Percentiles rank a stretch among this genome's conserved stretches.
These are phyloP conservation scores for Scotopteryx bipunctaria DNA, from an alignment of 2,888 invertebrate genomes.

Conservation along the genomic window DNA sequence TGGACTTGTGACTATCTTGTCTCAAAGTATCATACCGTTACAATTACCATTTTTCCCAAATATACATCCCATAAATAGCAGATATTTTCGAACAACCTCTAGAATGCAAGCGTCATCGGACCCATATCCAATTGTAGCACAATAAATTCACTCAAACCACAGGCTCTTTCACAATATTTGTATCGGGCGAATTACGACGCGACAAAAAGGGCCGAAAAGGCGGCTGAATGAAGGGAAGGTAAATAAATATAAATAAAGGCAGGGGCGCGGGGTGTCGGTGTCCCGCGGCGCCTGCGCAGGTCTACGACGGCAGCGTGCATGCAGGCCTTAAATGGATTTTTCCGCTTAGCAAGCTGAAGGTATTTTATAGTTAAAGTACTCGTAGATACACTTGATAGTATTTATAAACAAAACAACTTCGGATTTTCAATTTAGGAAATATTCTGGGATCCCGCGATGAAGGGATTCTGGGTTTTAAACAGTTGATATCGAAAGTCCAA, in stretches of 20 bases:
- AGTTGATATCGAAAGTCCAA: too few relatives aligned
- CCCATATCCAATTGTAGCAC: slow-evolving; percentile 72
- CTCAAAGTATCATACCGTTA: slow-evolving; percentile 19
- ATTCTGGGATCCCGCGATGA: too few relatives aligned
- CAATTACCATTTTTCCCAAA: slow-evolving; percentile 12
- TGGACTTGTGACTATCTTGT: too few relatives aligned
- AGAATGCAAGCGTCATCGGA: slow-evolving; percentile 60
- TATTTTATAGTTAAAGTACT: too few relatives aligned
- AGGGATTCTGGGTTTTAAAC: too few relatives aligned
- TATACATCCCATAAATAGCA: slow-evolving; percentile 11
- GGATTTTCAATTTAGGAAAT: too few relatives aligned
- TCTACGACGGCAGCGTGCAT: slow-evolving; percentile 12
- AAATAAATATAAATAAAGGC: slow-evolving; percentile 83
- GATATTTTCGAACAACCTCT: slow-evolving; percentile 27
- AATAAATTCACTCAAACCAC: slow-evolving; percentile 81
- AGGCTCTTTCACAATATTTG: slow-evolving; percentile 83
- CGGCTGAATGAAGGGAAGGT: slow-evolving; percentile 83
- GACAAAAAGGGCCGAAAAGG: slow-evolving; percentile 82
- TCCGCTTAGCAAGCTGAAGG: slow-evolving; percentile 28
- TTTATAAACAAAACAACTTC: slow-evolving; percentile 7
- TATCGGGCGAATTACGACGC: slow-evolving; percentile 73
- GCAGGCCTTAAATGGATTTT: slow-evolving; percentile 31
- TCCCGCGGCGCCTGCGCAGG: slow-evolving; percentile 63
- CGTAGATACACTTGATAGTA: too few relatives aligned
- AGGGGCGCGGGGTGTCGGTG: slow-evolving; percentile 47